Evolutionary conservation across 2,113 vertebrate species (phyloP), one percentile per base, ranked within the genome.

Genomic region (Glareola pratincola): DNA sequence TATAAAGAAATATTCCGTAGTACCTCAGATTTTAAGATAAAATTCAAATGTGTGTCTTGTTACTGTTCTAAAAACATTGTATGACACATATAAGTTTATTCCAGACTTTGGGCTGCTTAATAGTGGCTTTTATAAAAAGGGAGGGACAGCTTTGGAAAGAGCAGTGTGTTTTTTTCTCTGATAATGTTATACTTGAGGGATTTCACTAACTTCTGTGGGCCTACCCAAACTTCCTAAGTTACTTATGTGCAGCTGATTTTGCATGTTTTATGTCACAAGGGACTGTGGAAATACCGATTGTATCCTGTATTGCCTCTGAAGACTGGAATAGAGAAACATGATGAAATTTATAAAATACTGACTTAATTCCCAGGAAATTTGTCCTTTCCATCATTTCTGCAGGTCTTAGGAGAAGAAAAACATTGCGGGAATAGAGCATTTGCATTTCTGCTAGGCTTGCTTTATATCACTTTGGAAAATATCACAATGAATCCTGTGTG

Each of bases 391-490:
- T 95, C 27, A 76, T 94, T 89, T 94, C 45, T 85, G 45, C 48
- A 60, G 45, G 27, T 76, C 74, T 89, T 67, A 68, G 79, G 88
- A 81, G 69, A 85, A 88, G 21, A 84, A 93, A 27, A 85, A 21
- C 48, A 22, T 56, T 79, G 48, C 17, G 88, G 36, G 29, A 59
- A 36, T 4, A 63, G 34, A 56, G 24, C 9, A 88, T 81, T 91
- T 95, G 77, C 76, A 62, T 94, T 94, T 88, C 45, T 73, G 18
- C 66, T 69, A 32, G n/a, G 17, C 45, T 92, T 68, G 68, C 41
- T 94, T 91, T 95, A 57, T 57, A 85, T 85, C 32, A 50, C 66
- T 94, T 92, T n/a, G 57, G 66, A 89, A 95, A 94, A 90, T 79
- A 92, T 34, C 68, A 41, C 69, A 69, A 89, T 85, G 76, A 95